Conservation (phyloP, 2,797 vertebrate genomes). For the Hydrolagus colliei region DNA sequence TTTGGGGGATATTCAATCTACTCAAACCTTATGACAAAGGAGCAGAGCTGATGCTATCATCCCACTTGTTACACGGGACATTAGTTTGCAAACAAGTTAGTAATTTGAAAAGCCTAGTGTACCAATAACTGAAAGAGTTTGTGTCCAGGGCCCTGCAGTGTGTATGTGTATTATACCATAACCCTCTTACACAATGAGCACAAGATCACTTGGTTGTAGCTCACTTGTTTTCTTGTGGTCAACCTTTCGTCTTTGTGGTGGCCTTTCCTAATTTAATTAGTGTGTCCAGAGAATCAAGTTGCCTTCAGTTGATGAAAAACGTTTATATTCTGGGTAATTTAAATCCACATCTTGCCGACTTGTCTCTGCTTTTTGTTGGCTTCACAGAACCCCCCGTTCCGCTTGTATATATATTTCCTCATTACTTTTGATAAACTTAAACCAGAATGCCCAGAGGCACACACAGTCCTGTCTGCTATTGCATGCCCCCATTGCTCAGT, state of each 20-base stretch:
- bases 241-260: neutral
- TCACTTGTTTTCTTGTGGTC: neutral
- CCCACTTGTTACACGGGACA: neutral
- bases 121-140: neutral
- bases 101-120: neutral
- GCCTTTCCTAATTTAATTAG: slow-evolving; percentile 16
- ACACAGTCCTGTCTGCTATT: too few relatives aligned
- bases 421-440: too few relatives aligned
- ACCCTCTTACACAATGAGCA: neutral
- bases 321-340: neutral
- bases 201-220: neutral
- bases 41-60: neutral
- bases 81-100: neutral
- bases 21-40: too few relatives aligned
- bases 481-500: too few relatives aligned
- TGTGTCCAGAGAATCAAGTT: neutral
- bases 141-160: neutral
- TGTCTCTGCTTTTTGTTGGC: neutral
- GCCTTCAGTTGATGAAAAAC: neutral
- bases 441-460: too few relatives aligned
- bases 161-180: neutral
- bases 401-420: neutral
- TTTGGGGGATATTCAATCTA: too few relatives aligned
- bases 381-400: neutral
- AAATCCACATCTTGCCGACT: neutral